Evolutionary conservation across 1,140 invertebrate species (phyloP), one percentile per base, ranked within the genome.

Genomic region (Saxidomus purpurata): DNA sequence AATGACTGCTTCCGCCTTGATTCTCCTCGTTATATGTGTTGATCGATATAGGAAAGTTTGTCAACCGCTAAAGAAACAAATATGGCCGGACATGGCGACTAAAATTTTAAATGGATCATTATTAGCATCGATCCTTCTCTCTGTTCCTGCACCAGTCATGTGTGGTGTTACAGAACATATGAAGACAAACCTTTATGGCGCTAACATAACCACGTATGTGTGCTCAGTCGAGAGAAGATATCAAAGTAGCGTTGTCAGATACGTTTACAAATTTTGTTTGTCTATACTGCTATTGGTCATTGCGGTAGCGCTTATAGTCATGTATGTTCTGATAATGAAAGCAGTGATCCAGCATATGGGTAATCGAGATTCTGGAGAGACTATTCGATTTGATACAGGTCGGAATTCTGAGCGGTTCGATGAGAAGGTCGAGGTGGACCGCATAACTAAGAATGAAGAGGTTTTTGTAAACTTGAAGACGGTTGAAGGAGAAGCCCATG

Each of bases 191-290:
- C 25, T 89, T 9, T 47, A 89, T 43, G 40, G 43, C 13, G 31
- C 31, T 11, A 81, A 55, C 49, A 80, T 69, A 11, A 81, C 61
- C 9, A 67, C 69, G 22, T 82, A 49, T 34, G 25, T 67, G 0
- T 89, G 87, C 77, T 40, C 87, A 11, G 77, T 59, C 1, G 87
- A 89, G 79, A 43, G 82, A 74, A 25, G 55, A 11, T 89, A 67
- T 34, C 28, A 81, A 22, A 1, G 36, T 15, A 79, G 52, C 31
- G 38, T 34, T 6, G 13, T 38, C 13, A 61, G 87, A 40, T 59
- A 71, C 34, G 52, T 82, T 19, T 89, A 89, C 49, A 81, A 81
- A 59, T 52, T 81, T n/a, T 63, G 63, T 2, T 38, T 89, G 63
- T 34, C 63, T 28, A 17, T 40, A 9, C 1, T 89, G 19, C 13